Percentiles rank a stretch among this genome's conserved stretches.
These are phyloP conservation scores for Athetis lepigone DNA, from an alignment of 2,888 invertebrate species.

Conservation along the genomic window DNA sequence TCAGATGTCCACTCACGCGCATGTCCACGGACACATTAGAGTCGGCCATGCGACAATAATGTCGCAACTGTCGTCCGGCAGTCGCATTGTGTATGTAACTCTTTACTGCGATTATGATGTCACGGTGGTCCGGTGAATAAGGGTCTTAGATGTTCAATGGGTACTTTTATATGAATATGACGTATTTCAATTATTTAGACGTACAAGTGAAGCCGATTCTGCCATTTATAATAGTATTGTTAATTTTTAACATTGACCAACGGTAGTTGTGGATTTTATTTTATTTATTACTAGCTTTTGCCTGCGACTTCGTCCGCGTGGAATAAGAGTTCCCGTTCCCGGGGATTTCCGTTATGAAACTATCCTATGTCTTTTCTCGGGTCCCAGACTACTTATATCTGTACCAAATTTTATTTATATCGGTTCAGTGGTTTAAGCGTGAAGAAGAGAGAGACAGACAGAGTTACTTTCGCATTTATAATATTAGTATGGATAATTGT, in stretches of 20 bases:
- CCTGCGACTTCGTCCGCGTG: too few relatives aligned
- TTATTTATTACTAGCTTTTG: too few relatives aligned
- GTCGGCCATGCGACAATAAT: conserved; percentile 57
- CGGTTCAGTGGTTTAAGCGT: too few relatives aligned
- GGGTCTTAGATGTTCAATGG: conserved; percentile 35
- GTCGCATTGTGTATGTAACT: conserved; percentile 55
- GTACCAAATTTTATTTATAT: too few relatives aligned
- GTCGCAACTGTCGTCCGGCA: conserved; percentile 58
- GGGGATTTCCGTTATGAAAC: too few relatives aligned
- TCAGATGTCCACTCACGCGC: conserved; percentile 58
- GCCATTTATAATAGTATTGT: conserved; percentile 4
- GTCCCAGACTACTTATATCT: too few relatives aligned
- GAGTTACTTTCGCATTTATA: too few relatives aligned
- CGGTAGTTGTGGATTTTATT: too few relatives aligned
- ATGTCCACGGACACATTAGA: conserved; percentile 52
- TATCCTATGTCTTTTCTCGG: too few relatives aligned
- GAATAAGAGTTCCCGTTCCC: too few relatives aligned
- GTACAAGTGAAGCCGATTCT: conserved; percentile 4
- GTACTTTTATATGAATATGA: conserved; percentile 20
- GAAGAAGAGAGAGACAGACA: too few relatives aligned
- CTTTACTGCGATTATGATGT: conserved; percentile 59
- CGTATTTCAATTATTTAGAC: conserved; percentile 17
- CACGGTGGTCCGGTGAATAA: conserved; percentile 55
- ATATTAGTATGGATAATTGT: too few relatives aligned
- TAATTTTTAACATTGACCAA: background rate